phyloP scores from a whole-genome alignment of 2,888 invertebrate species.

The Stenurella melanura region DNA sequence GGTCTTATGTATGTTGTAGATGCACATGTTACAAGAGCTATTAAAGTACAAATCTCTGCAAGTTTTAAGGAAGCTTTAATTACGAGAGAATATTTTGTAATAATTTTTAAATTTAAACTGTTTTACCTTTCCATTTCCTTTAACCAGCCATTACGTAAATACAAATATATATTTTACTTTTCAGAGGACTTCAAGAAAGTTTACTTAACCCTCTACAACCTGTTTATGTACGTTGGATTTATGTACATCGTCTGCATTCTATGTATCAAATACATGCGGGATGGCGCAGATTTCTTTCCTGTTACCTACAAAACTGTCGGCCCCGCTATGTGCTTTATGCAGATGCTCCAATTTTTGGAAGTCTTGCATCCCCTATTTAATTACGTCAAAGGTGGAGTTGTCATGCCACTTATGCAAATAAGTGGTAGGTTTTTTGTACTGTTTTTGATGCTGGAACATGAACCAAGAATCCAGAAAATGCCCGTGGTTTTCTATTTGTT shows the following conservation, averaged over 20 bases:
- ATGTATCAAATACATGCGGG: conserved; percentile 82
- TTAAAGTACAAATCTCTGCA: too few species aligned
- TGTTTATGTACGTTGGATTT: conserved; percentile 92
- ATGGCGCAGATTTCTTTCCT: conserved; percentile 83
- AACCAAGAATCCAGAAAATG: conserved; percentile 89
- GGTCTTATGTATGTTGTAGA: too few species aligned
- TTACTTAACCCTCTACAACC: conserved; percentile 91
- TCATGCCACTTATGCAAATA: conserved; percentile 87
- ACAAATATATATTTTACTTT: conserved; percentile 43
- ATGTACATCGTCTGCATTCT: conserved; percentile 85
- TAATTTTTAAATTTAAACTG: neutral
- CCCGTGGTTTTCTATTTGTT: conserved; percentile 93
- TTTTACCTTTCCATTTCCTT: too few species aligned
- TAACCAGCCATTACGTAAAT: neutral
- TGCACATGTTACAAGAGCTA: too few species aligned
- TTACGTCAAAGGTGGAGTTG: conserved; percentile 85
- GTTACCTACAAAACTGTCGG: conserved; percentile 85
- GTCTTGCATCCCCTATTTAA: conserved; percentile 92
- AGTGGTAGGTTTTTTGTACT: conserved; percentile 82
- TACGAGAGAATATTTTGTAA: neutral
- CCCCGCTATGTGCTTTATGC: conserved; percentile 86
- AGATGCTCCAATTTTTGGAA: conserved; percentile 89
- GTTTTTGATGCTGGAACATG: conserved; percentile 88
- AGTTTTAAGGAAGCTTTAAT: too few species aligned
- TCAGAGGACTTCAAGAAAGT: conserved; percentile 87